Percentiles rank a stretch among this genome's conserved stretches.
Evolutionary conservation across 2,888 invertebrate genomes (phyloP).

Genomic region (Bembecia ichneumoniformis): DNA sequence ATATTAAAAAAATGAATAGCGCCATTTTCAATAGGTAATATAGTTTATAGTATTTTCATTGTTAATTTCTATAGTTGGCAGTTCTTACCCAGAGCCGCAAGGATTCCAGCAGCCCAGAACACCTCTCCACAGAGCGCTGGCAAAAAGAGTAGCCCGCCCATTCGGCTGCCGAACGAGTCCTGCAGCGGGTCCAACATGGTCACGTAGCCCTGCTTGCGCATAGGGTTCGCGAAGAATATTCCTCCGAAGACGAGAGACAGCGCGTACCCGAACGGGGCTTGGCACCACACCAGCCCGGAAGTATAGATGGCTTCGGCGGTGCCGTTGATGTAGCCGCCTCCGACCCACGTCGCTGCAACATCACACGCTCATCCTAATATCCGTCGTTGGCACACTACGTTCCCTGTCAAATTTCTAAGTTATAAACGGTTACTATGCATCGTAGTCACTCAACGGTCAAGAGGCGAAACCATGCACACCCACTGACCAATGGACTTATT

Average conservation of each 20-base stretch:
- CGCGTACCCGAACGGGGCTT: constrained; percentile 99
- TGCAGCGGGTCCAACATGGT: constrained; percentile 99
- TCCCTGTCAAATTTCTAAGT: too few species aligned
- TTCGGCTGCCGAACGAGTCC: constrained; percentile 95
- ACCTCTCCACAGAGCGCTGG: constrained; percentile 98
- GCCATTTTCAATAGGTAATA: too few species aligned
- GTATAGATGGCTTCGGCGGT: constrained; percentile 98
- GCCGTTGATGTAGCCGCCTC: constrained; percentile 99
- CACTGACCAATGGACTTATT: too few species aligned
- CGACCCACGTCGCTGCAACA: constrained; percentile 96
- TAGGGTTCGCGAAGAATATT: constrained; percentile 97
- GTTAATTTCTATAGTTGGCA: too few species aligned
- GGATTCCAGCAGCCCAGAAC: constrained; percentile 98
- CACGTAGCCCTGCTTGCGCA: constrained; percentile 97
- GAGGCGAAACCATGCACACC: too few species aligned
- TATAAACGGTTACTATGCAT: too few species aligned
- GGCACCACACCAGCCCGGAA: constrained; percentile 95
- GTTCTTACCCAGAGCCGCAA: constrained; percentile 89
- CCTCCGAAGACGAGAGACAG: constrained; percentile 96
- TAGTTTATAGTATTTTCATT: too few species aligned
- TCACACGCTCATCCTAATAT: not conserved
- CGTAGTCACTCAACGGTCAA: too few species aligned
- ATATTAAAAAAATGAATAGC: too few species aligned
- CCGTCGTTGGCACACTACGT: too few species aligned
- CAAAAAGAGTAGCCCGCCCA: constrained; percentile 96